Evolutionary conservation across 2,888 invertebrate genomes (phyloP).

Genomic region (Carpatolechia fugitivella): DNA sequence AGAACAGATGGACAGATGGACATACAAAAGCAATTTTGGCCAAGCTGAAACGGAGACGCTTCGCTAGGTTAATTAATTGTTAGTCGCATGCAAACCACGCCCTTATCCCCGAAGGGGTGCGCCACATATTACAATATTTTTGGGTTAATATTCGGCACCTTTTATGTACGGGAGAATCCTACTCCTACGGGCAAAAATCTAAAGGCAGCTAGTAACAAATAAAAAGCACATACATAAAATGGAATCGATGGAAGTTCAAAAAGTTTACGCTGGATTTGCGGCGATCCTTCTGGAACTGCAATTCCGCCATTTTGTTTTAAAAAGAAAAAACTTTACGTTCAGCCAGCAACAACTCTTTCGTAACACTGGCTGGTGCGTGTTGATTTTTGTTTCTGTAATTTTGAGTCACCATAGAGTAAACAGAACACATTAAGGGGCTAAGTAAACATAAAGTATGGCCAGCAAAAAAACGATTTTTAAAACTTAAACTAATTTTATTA

Average conservation of each 20-base stretch:
- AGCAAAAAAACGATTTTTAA: background rate
- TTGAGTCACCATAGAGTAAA: background rate
- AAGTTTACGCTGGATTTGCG: constrained; percentile 62
- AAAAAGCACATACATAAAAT: constrained; percentile 37
- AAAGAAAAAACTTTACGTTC: background rate
- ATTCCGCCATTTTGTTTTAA: constrained; percentile 35
- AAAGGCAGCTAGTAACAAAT: too few species aligned
- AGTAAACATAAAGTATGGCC: background rate
- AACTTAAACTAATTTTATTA: too few species aligned
- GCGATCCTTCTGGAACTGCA: constrained; percentile 37
- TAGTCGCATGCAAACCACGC: too few species aligned
- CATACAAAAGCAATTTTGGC: too few species aligned
- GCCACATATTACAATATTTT: too few species aligned
- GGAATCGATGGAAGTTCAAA: constrained; percentile 52
- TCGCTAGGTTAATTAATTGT: too few species aligned
- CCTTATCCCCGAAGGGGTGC: too few species aligned
- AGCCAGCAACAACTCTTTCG: background rate
- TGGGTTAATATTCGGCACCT: too few species aligned
- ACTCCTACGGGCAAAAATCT: too few species aligned
- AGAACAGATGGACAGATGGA: too few species aligned
- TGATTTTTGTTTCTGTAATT: background rate
- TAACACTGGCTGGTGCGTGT: background rate
- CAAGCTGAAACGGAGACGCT: too few species aligned
- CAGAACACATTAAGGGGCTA: background rate
- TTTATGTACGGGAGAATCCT: too few species aligned